Conservation (phyloP, 2,113 vertebrate species). For the Ageneiosus marmoratus region DNA sequence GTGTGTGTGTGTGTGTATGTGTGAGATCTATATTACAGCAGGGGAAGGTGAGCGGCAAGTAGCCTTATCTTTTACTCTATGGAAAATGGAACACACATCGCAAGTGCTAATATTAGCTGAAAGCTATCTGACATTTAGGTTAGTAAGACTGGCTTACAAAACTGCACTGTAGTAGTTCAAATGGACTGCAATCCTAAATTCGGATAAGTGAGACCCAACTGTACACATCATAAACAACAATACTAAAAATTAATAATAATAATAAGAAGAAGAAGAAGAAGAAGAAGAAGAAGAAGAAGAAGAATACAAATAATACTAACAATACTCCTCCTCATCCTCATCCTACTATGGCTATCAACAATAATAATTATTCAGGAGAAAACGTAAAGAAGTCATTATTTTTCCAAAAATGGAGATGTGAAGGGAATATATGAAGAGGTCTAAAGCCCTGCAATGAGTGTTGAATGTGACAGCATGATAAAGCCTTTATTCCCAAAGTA, state of each 20-base stretch:
- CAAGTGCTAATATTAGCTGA: conserved; percentile 34
- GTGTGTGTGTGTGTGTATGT: neutral
- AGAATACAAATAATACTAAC: too few species aligned
- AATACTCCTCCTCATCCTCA: too few species aligned
- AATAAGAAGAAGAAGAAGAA: neutral
- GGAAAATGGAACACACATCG: conserved; percentile 12
- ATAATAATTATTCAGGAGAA: neutral
- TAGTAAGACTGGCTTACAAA: conserved; percentile 10
- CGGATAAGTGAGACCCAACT: neutral
- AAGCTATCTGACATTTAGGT: neutral
- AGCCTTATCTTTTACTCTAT: conserved; percentile 36
- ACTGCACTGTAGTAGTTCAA: neutral
- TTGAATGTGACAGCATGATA: conserved; percentile 17
- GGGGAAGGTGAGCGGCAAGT: conserved; percentile 35
- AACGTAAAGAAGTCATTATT: neutral
- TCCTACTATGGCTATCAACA: too few species aligned
- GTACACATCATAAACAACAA: neutral
- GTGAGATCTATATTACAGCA: conserved; percentile 19
- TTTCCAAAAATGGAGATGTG: conserved; percentile 31
- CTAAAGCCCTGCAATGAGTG: neutral
- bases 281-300: neutral
- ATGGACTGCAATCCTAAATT: neutral
- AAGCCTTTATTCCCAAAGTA: conserved; percentile 1
- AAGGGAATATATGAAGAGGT: neutral
- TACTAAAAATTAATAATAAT: neutral